phyloP scores from a whole-genome alignment of 1,140 invertebrate genomes.

The Apis cerana region DNA sequence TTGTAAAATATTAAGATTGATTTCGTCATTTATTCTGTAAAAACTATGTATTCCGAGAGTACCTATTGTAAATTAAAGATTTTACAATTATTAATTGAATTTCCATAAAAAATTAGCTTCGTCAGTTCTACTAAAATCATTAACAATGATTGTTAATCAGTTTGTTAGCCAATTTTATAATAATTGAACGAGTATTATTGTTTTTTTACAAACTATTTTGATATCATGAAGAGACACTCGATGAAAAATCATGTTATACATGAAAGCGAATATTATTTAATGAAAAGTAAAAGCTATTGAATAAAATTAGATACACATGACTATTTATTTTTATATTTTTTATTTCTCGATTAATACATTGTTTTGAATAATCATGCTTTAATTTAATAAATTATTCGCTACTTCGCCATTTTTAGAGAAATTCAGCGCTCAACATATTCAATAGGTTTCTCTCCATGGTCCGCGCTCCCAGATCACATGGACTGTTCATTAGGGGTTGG shows the following conservation, averaged over 20 bases:
- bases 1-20: constrained; percentile 52
- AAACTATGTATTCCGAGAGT: constrained; percentile 31
- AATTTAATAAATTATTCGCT: constrained; percentile 41
- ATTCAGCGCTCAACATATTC: constrained; percentile 46
- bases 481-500: neutral
- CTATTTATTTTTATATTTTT: neutral
- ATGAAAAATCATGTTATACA: constrained; percentile 31
- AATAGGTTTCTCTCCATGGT: constrained; percentile 53
- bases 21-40: constrained; percentile 11
- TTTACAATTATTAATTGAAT: neutral
- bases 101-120: neutral
- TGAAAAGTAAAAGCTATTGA: no score
- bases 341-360: no score
- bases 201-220: constrained; percentile 41
- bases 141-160: neutral
- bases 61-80: constrained; percentile 39
- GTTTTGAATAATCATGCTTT: neutral
- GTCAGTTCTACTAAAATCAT: constrained; percentile 4
- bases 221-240: constrained; percentile 28
- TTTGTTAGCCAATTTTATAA: neutral
- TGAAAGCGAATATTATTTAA: neutral
- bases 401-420: constrained; percentile 48
- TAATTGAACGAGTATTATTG: constrained; percentile 40
- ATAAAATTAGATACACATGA: constrained; percentile 37
- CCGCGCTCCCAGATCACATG: constrained; percentile 56